Evolutionary conservation across 2,113 vertebrate genomes (phyloP).

Genomic region (Leptocoma aspasia): DNA sequence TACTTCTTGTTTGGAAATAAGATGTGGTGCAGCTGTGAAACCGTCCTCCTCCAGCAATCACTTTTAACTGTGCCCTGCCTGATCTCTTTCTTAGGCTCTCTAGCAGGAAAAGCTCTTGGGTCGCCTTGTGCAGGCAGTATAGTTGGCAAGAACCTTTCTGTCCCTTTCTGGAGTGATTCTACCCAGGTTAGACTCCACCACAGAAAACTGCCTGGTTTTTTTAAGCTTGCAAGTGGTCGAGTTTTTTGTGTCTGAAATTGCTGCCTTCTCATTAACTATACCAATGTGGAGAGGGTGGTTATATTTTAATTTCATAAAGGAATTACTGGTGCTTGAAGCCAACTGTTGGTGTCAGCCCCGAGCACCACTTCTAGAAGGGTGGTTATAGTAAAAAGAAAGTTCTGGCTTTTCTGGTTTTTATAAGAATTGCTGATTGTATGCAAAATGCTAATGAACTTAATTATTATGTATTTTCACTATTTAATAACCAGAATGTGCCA

Average conservation of each 20-base stretch:
- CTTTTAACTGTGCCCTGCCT: too few relatives aligned
- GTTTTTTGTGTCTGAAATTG: background rate
- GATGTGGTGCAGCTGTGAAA: background rate
- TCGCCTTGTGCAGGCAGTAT: background rate
- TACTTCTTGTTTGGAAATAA: background rate
- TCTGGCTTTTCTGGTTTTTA: background rate
- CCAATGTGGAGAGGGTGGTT: background rate
- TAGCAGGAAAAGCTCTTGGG: background rate
- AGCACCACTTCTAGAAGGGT: background rate
- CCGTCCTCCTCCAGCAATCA: background rate
- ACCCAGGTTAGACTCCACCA: background rate
- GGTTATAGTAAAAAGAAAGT: background rate
- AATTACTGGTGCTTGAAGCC: background rate
- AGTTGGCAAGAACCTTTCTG: background rate
- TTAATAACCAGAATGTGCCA: background rate
- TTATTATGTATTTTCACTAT: background rate
- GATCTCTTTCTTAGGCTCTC: background rate
- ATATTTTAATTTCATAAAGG: background rate
- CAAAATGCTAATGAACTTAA: background rate
- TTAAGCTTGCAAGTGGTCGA: background rate
- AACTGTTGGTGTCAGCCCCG: background rate
- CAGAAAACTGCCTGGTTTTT: background rate
- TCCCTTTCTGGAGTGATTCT: background rate
- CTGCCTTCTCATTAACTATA: background rate
- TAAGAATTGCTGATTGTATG: background rate